Evolutionary conservation across 2,113 vertebrate genomes (phyloP).

Genomic region (Crotalus tigris): DNA sequence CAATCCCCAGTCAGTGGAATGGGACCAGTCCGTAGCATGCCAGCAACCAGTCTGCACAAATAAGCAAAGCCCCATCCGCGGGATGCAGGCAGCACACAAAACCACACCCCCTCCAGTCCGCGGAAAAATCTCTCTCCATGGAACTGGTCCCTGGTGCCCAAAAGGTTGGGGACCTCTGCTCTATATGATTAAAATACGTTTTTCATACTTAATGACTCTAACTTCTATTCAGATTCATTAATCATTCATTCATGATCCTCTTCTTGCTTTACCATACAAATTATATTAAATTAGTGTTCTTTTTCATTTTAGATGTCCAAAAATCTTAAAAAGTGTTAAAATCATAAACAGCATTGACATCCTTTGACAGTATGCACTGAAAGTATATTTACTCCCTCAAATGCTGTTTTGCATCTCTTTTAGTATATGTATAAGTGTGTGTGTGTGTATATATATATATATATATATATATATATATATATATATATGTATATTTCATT

Average conservation of each 20-base stretch:
- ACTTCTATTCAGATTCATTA: not conserved
- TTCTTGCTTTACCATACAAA: not conserved
- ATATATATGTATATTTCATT: not conserved
- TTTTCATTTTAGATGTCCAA: not conserved
- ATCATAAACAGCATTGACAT: not conserved
- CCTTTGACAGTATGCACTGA: not conserved
- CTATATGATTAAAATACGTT: not conserved
- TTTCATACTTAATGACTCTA: not conserved
- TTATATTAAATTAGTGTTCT: no score
- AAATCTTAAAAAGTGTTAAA: not conserved
- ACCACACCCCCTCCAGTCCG: no score
- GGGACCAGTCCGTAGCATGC: no score
- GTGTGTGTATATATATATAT: not conserved
- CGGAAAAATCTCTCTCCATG: no score
- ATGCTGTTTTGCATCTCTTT: not conserved
- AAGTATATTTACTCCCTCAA: not conserved
- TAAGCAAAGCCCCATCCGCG: no score
- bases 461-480: not conserved
- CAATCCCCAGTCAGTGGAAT: no score
- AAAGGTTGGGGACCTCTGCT: no score
- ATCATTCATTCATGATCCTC: not conserved
- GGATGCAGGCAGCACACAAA: no score
- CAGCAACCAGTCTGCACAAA: no score
- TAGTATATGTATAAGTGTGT: not conserved
- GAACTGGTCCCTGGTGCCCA: no score